Conservation (phyloP, 2,888 invertebrate genomes). For the Drosophila affinis region DNA sequence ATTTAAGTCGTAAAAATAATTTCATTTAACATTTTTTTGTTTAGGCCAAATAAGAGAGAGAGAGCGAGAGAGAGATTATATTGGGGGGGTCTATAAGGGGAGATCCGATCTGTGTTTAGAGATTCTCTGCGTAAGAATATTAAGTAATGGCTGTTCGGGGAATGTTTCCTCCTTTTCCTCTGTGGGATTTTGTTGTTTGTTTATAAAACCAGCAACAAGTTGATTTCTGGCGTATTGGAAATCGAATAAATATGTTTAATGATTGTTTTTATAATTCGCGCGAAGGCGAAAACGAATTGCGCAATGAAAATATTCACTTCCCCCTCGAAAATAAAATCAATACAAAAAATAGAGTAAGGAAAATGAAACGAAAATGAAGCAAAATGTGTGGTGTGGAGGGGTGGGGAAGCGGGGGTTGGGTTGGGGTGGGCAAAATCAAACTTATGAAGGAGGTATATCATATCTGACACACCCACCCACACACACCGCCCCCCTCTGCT, state of each 20-base stretch:
- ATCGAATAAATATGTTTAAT: conserved; percentile 41
- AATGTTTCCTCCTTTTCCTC: conserved; percentile 33
- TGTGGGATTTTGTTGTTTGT: conserved; percentile 52
- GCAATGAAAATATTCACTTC: conserved; percentile 48
- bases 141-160: conserved; percentile 55
- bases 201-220: conserved; percentile 69
- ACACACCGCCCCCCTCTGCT: not conserved
- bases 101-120: not conserved
- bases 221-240: conserved; percentile 46
- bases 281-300: conserved; percentile 57
- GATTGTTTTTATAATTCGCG: conserved; percentile 62
- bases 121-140: conserved; percentile 43
- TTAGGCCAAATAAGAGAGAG: conserved; percentile 11
- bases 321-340: conserved; percentile 38
- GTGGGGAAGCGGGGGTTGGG: not conserved
- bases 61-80: not conserved
- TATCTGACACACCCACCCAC: conserved; percentile 14
- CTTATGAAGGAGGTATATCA: conserved; percentile 23
- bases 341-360: conserved; percentile 14
- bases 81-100: no score
- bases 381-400: not conserved
- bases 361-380: not conserved
- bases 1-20: conserved; percentile 67
- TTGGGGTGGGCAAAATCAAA: conserved; percentile 21
- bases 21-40: conserved; percentile 39